Conservation (phyloP, 2,888 invertebrate genomes). For the Oscheius sp. region DNA sequence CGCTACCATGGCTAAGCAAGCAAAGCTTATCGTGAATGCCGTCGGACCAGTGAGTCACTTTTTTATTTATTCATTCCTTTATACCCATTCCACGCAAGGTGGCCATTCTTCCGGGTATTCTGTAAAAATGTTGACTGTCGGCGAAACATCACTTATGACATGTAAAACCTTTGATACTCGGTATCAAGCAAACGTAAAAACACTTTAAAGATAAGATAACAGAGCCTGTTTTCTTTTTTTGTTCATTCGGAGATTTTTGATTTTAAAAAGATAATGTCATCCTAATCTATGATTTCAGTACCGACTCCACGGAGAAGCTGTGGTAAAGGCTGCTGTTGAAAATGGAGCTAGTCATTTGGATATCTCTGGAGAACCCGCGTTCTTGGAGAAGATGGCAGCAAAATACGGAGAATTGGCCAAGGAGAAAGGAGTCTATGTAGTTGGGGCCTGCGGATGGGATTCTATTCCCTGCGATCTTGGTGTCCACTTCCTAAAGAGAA, state of each 20-base stretch:
- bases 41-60: constrained; percentile 83
- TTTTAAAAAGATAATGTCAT: not conserved
- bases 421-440: constrained; percentile 81
- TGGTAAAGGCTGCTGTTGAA: constrained; percentile 88
- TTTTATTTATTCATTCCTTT: not conserved
- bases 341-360: constrained; percentile 88
- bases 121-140: constrained; percentile 6
- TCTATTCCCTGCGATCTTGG: constrained; percentile 89
- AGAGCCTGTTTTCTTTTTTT: not conserved
- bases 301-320: constrained; percentile 86
- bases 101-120: not conserved
- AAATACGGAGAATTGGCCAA: constrained; percentile 80
- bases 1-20: constrained; percentile 83
- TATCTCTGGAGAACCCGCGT: constrained; percentile 91
- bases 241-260: constrained; percentile 2
- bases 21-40: constrained; percentile 87
- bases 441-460: constrained; percentile 81
- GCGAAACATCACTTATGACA: not conserved
- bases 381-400: constrained; percentile 86
- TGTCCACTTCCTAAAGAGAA: constrained; percentile 82
- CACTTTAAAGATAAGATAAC: constrained; percentile 29
- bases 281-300: constrained; percentile 73
- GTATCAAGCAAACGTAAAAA: constrained; percentile 23
- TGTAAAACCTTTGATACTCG: constrained; percentile 12
- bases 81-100: no score